Evolutionary conservation across 2,113 vertebrate species (phyloP), one percentile per base, ranked within the genome.

Genomic region (Pardalotus punctatus): DNA sequence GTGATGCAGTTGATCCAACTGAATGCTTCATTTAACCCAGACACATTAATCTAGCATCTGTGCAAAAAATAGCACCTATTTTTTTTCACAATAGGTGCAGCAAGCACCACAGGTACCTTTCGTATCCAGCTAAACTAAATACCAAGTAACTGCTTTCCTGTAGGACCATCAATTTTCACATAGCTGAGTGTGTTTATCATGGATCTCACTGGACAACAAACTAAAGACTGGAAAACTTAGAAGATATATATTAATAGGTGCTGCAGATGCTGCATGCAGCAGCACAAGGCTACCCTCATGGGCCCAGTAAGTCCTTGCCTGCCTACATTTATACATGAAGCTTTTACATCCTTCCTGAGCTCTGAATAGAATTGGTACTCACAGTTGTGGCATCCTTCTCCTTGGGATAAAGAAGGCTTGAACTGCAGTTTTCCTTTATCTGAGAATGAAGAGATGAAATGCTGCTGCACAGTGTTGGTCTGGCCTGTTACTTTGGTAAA

Each of bases 51-150:
- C 11, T 19, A 47, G 16, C 4, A 62, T 7, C 33, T 66, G 27
- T 23, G 50, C 9, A 81, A 64, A 70, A 47, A 60, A 70, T 36
- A 2, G 0, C 5, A 25, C 2, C 2, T 15, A 3, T 38, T 38
- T 65, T 65, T 24, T 80, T 33, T 33, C 36, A 27, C 10, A 50
- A 36, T 31, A 54, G 5, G 14, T 64, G 15, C 36, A 90, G 25
- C 16, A 73, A 66, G 3, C 1, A 0, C 15, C 28, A 35, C 3
- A 4, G 24, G 24, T 58, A 21, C 13, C 11, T 87, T 85, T 76
- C 35, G 47, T 7, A 71, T 83, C 20, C 33, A 50, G n/a, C 18
- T 48, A 43, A 48, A 65, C 13, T 28, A 72, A 73, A 67, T 47
- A 19, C 9, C 31, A 62, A 67, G 11, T 12, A 58, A 70, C 14